These are phyloP conservation scores for Physocephala rufipes DNA, from an alignment of 2,888 invertebrate species.

Conservation along the genomic window DNA sequence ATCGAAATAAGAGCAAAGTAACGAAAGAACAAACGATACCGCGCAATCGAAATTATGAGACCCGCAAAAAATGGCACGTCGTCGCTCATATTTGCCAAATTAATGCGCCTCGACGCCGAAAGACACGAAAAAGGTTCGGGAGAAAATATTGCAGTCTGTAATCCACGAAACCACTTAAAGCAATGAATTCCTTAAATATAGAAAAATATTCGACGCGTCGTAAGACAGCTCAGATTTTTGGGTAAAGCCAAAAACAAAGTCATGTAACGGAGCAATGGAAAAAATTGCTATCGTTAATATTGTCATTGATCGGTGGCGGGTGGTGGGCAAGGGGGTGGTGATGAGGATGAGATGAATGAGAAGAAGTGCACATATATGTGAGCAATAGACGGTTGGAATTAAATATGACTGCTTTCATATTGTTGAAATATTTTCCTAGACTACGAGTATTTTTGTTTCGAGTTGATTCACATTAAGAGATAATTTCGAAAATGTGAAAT, in stretches of 20 bases:
- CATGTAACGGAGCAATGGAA: slow-evolving; percentile 33
- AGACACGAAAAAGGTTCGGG: slow-evolving; percentile 10
- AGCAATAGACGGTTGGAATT: too few species aligned
- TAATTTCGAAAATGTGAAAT: too few species aligned
- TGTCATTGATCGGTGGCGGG: neutral
- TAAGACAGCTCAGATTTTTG: slow-evolving; percentile 4
- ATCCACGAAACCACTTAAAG: slow-evolving; percentile 35
- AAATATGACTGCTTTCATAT: too few species aligned
- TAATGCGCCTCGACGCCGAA: slow-evolving; percentile 36
- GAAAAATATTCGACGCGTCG: slow-evolving; percentile 11
- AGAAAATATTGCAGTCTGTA: neutral
- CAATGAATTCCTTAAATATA: slow-evolving; percentile 35
- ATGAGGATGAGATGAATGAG: too few species aligned
- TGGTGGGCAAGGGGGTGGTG: neutral
- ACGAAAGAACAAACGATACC: slow-evolving; percentile 5
- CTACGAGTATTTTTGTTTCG: too few species aligned
- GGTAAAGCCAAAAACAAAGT: neutral
- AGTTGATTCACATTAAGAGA: too few species aligned
- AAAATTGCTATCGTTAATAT: slow-evolving; percentile 38
- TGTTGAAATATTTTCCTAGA: too few species aligned
- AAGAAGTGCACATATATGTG: too few species aligned
- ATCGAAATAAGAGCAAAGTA: too few species aligned
- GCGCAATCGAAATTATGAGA: slow-evolving; percentile 24
- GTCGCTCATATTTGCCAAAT: slow-evolving; percentile 35
- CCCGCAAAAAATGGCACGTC: slow-evolving; percentile 33